Evolutionary conservation across 2,797 vertebrate species (phyloP), one percentile per base, ranked within the genome.

Genomic region (Lagodon rhomboides): DNA sequence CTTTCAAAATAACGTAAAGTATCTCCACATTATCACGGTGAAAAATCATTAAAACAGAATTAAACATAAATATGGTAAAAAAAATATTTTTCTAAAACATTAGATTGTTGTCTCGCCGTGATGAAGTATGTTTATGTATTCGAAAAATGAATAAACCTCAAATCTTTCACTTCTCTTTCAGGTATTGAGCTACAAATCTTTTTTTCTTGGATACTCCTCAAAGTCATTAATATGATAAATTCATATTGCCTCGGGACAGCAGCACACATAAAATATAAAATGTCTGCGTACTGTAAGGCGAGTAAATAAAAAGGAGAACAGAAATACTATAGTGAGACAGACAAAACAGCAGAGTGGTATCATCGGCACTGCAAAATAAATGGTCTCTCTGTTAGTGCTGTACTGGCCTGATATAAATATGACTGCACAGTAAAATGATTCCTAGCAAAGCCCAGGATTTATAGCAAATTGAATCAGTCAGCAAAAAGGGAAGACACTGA

Each of bases 151-250:
- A 66, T 3, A 67, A 61, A 61, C 30, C 44, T 77, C 44, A 68
- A 58, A 83, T 73, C 49, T 62, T 22, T 76, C 3, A 11, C 54
- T 17, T 76, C 63, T 49, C 65, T 43, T 47, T 64, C 58, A 20
- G 38, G 8, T 77, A 51, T 54, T 23, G 5, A 73, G 71, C 73
- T 25, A 83, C 85, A 84, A 91, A 91, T 85, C 84, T 80, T 60
- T 62, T 62, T 73, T 72, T 72, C 75, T 86, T 79, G 53, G 80
- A 81, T 81, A 88, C 85, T 87, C 85, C 79, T 78, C 43, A 72
- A 75, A 86, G 82, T 82, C 86, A 79, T 91, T 86, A 86, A 84
- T 30, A 83, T 89, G 91, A 86, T 77, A 62, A 85, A 46, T 56
- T 79, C 70, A 58, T 82, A 89, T 86, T 87, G 22, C 70, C 1